phyloP scores from a whole-genome alignment of 2,888 invertebrate genomes.

The Pollenia griseotomentosa region DNA sequence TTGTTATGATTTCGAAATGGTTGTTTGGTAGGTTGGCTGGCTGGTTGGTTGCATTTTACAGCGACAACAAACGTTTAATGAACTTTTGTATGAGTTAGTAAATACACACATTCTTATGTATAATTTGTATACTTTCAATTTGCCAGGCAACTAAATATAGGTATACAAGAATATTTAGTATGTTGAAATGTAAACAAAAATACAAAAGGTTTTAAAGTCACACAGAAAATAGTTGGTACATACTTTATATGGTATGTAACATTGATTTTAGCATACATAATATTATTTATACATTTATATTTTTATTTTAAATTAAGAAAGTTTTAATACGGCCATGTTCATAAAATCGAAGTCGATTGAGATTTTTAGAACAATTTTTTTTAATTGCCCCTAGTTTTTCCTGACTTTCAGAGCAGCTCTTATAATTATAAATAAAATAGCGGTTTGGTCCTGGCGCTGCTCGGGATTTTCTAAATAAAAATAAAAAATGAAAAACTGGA shows the following conservation, averaged over 20 bases:
- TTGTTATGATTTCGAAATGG: slow-evolving; percentile 66
- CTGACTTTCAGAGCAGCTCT: too few relatives aligned
- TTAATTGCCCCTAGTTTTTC: too few relatives aligned
- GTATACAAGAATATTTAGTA: slow-evolving; percentile 39
- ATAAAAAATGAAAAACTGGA: too few relatives aligned
- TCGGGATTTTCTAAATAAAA: too few relatives aligned
- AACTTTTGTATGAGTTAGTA: slow-evolving; percentile 61
- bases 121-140: slow-evolving; percentile 34
- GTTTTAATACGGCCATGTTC: too few relatives aligned
- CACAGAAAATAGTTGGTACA: neutral
- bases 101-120: neutral
- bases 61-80: slow-evolving; percentile 71
- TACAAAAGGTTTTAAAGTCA: slow-evolving; percentile 22
- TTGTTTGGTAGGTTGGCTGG: slow-evolving; percentile 54
- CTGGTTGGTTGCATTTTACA: slow-evolving; percentile 63
- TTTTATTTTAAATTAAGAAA: too few relatives aligned
- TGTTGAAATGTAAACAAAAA: slow-evolving; percentile 10
- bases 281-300: too few relatives aligned
- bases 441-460: too few relatives aligned
- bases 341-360: too few relatives aligned
- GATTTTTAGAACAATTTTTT: too few relatives aligned
- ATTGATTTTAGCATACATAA: too few relatives aligned
- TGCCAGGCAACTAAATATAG: neutral
- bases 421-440: too few relatives aligned
- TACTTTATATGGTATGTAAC: neutral